Base-by-base conservation (phyloP, 1,140 invertebrate genomes). In the Drosophila nebulosa region DNA sequence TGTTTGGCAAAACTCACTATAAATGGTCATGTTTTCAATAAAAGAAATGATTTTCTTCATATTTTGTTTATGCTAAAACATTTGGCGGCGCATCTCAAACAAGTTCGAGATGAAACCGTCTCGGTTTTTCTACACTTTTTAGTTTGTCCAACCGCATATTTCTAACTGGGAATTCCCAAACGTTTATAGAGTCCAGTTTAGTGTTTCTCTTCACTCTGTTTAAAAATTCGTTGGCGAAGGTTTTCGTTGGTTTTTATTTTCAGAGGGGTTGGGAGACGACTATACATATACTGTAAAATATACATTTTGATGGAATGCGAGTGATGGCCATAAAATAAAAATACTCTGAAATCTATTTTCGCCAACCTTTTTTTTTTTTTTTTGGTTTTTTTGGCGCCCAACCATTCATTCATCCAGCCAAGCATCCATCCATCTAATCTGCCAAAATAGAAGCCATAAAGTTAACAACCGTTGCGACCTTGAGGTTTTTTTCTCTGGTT, bases 401-500 rank as follows among this genome's bases (percentile, higher is more conserved):
- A 67, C 51, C 21, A 36, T 46, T 21, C 3, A 24, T 52, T 46
- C 14, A 42, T 56, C 50, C 7, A 26, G 60, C 70, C 21, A 55
- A 26, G 61, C 36, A 63, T 32, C 56, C 35, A 26, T 24, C 66
- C 67, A 73, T 57, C 62, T 73, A 67, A 63, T 53, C 64, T 75
- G 71, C 64, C 78, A 57, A 81, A 86, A 88, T 88, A 78, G 64
- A 83, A 83, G 78, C 67, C 64, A 86, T 86, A 70, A 86, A 86
- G 64, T 72, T 88, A 86, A 86, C 81, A 88, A 88, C 83, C 81
- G 81, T 81, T 66, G 70, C 78, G 83, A 69, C 81, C 81, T 86
- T 86, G 83, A 78, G 30, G 27, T 36, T 75, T 16, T 42, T 36
- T 16, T 36, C 4, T 36, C 4, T 36, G 2, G 3, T 36, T 9